Conservation (phyloP, 2,888 invertebrate species). For the Spisula subtruncata region DNA sequence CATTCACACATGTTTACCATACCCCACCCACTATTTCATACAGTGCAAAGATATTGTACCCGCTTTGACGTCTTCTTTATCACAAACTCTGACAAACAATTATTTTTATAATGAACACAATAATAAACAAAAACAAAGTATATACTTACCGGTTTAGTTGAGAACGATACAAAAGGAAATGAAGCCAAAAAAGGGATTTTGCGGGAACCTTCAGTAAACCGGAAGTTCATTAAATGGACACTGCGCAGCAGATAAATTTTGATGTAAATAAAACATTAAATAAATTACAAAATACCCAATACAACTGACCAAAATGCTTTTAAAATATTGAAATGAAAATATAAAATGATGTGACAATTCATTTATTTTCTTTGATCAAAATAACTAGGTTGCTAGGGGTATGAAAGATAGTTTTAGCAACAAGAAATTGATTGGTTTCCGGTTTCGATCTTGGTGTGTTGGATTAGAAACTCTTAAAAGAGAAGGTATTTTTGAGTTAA, state of each 20-base stretch:
- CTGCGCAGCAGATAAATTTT: background rate
- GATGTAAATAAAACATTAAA: background rate
- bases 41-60: background rate
- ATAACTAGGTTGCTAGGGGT: slow-evolving; percentile 25
- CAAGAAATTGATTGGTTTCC: slow-evolving; percentile 61
- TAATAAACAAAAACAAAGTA: background rate
- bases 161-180: background rate
- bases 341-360: background rate
- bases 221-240: slow-evolving; percentile 37
- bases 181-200: slow-evolving; percentile 40
- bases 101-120: background rate
- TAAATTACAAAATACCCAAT: background rate
- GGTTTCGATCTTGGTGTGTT: slow-evolving; percentile 50
- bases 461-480: background rate
- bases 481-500: slow-evolving; percentile 1
- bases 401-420: slow-evolving; percentile 58
- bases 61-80: background rate
- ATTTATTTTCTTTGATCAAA: background rate
- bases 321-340: background rate
- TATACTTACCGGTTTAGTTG: background rate
- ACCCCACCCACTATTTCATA: slow-evolving; percentile 4
- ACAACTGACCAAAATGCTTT: background rate
- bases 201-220: slow-evolving; percentile 62
- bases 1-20: background rate
- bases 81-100: background rate